Evolutionary conservation across 2,113 vertebrate genomes (phyloP).

Genomic region (Okapia johnstoni): DNA sequence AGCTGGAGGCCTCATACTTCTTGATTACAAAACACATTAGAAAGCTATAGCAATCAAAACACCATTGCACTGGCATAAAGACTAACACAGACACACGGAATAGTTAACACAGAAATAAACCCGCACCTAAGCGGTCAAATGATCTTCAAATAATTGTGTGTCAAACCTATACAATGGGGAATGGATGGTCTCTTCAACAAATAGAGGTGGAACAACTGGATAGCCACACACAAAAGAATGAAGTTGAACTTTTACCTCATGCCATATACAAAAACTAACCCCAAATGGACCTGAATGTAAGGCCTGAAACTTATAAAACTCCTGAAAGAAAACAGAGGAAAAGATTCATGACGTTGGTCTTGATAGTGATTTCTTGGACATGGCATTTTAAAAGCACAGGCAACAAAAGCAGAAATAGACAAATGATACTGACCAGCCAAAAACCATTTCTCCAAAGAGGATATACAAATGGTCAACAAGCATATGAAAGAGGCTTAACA

Average conservation of each 20-base stretch:
- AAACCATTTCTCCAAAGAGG: not conserved
- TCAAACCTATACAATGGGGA: not conserved
- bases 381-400: not conserved
- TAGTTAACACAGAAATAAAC: not conserved
- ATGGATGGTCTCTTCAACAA: not conserved
- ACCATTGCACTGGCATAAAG: not conserved
- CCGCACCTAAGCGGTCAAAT: not conserved
- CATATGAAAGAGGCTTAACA: not conserved
- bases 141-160: not conserved
- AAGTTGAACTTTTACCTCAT: not conserved
- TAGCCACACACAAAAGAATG: not conserved
- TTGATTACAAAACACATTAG: not conserved
- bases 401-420: not conserved
- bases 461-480: not conserved
- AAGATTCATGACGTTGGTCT: not conserved
- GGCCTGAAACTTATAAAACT: not conserved
- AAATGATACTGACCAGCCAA: not conserved
- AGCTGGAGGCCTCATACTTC: not conserved
- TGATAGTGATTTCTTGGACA: not conserved
- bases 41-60: not conserved
- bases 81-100: not conserved
- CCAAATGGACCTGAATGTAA: not conserved
- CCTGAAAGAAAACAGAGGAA: not conserved
- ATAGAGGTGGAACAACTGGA: not conserved
- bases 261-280: not conserved